A percentile compares a stretch with the other conserved stretches of the same genome.
Evolutionary conservation across 2,797 vertebrate species (phyloP).

Genomic region (Diceros bicornis): DNA sequence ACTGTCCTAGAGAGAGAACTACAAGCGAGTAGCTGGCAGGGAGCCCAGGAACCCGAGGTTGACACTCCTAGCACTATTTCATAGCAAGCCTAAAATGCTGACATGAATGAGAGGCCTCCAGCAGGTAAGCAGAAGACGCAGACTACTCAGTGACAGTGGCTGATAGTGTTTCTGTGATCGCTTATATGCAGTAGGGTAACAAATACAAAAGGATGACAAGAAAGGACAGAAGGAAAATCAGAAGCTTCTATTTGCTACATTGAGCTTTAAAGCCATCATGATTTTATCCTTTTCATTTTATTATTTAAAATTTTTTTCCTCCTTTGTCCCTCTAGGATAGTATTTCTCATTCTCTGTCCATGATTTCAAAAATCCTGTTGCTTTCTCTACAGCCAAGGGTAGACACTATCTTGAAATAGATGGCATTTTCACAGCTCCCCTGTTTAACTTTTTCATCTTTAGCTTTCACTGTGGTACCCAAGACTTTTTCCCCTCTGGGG

Average conservation of each 20-base stretch:
- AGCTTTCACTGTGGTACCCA: background rate
- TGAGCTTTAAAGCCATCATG: slow-evolving; percentile 44
- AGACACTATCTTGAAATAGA: background rate
- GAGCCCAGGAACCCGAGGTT: slow-evolving; percentile 63
- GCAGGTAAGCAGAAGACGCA: background rate
- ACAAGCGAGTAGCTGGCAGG: slow-evolving; percentile 68
- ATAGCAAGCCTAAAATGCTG: slow-evolving; percentile 46
- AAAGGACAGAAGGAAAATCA: slow-evolving; percentile 49
- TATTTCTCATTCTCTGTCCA: background rate
- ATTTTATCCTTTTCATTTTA: background rate
- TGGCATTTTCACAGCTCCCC: background rate
- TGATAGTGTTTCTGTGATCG: slow-evolving; percentile 31
- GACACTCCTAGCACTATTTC: slow-evolving; percentile 71
- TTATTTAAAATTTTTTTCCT: background rate
- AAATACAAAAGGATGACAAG: slow-evolving; percentile 53
- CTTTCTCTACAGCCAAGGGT: background rate
- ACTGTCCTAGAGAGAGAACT: background rate
- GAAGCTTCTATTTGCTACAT: slow-evolving; percentile 24
- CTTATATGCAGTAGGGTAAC: background rate
- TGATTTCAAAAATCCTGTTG: background rate
- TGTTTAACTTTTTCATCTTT: background rate
- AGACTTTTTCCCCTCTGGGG: background rate
- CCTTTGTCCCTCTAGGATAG: background rate
- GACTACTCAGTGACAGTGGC: background rate
- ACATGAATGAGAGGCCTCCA: slow-evolving; percentile 56